Evolutionary conservation across 2,888 invertebrate species (phyloP), one percentile per base, ranked within the genome.

Genomic region (Dryococelus australis): DNA sequence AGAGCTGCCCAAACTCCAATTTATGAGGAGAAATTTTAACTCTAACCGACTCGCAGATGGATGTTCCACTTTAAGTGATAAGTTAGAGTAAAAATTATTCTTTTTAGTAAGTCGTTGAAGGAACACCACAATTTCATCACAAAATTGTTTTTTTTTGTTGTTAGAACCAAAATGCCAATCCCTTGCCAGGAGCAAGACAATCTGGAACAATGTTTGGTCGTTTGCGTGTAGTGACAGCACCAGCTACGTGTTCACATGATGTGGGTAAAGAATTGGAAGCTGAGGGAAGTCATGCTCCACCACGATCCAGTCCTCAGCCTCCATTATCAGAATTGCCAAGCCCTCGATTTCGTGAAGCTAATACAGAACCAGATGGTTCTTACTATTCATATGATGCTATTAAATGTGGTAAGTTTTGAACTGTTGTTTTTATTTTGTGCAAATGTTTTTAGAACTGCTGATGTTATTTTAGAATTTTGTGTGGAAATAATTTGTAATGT

Each of bases 221-320:
- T 0, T 92, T 97, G 81, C 94, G 97, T 10, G 96, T 96, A 10
- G 95, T 96, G 80, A 95, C 95, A 3, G 94, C 95, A 0, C 94
- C 95, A 0, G 94, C 94, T n/a, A 94, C 94, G 0, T 94, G 94
- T 90, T 94, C 95, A 2, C 94, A 94, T 88, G 94, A 94, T 84
- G 90, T 94, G 16, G 78, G 86, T 26, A 84, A 83, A 43, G 87
- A 81, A 47, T 28, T 27, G 13, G 84, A 83, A 20, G 43, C 43
- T 27, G 65, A 86, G 20, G 65, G 84, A 43, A 80, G 87, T 43
- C 28, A 12, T 83, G 83, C 83, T 16, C 83, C 28, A 20, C 83
- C 16, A 35, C 35, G 83, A 35, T 35, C 83, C 16, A 83, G 83
- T 24, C 28, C 83, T 43, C 83, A 83, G 83, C 10, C 43, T 20